A percentile compares a stretch with the other conserved stretches of the same genome.
phyloP scores from a whole-genome alignment of 1,140 invertebrate species.

The Palaemon carinicauda region DNA sequence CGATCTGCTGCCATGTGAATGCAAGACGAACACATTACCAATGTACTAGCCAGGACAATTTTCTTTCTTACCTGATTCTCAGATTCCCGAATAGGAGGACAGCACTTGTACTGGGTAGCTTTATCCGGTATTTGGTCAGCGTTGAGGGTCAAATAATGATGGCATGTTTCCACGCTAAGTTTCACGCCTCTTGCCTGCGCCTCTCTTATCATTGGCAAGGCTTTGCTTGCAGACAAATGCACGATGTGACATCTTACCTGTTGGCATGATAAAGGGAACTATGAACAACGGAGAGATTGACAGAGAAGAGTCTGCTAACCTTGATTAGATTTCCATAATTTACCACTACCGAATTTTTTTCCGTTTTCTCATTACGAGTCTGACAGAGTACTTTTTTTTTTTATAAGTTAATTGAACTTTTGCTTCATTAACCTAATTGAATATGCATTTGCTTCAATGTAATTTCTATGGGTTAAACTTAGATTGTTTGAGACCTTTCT shows the following conservation, averaged over 20 bases:
- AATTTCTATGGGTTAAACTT: too few relatives aligned
- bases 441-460: too few relatives aligned
- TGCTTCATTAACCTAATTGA: too few relatives aligned
- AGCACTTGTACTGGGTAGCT: slow-evolving; percentile 76
- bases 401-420: too few relatives aligned
- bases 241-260: slow-evolving; percentile 74
- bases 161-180: slow-evolving; percentile 77
- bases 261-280: neutral
- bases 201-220: slow-evolving; percentile 67
- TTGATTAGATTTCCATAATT: too few relatives aligned
- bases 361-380: too few relatives aligned
- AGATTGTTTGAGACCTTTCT: too few relatives aligned
- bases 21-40: too few relatives aligned
- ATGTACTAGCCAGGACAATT: too few relatives aligned
- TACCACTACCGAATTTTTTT: too few relatives aligned
- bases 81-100: slow-evolving; percentile 74
- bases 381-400: too few relatives aligned
- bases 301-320: neutral
- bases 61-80: slow-evolving; percentile 68
- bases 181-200: slow-evolving; percentile 65
- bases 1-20: too few relatives aligned
- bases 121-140: slow-evolving; percentile 72
- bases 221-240: slow-evolving; percentile 74
- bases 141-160: slow-evolving; percentile 75
- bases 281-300: neutral